Evolutionary conservation across 2,113 vertebrate species (phyloP).

Genomic region (Syngnathus floridae): DNA sequence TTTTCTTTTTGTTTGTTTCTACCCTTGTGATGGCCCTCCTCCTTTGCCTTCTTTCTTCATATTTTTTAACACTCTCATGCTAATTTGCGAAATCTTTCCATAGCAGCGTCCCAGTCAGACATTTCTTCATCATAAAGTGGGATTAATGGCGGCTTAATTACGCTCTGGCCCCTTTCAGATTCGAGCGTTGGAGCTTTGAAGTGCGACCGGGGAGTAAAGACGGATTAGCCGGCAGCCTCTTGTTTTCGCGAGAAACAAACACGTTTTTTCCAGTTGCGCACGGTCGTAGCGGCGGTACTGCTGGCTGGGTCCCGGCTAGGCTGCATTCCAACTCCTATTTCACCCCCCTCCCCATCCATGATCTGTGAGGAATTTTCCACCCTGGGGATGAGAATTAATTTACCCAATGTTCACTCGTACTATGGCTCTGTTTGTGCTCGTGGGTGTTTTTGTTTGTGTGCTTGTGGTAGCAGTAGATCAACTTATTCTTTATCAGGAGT

Average conservation of each 20-base stretch:
- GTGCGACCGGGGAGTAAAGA: slow-evolving; percentile 64
- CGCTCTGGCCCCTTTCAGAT: slow-evolving; percentile 63
- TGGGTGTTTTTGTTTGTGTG: slow-evolving; percentile 10
- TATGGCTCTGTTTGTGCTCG: slow-evolving; percentile 25
- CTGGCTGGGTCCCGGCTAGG: slow-evolving; percentile 61
- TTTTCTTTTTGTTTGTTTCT: slow-evolving; percentile 4
- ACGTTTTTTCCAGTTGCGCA: slow-evolving; percentile 56
- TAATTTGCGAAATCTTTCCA: slow-evolving; percentile 64
- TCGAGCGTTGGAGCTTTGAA: slow-evolving; percentile 65
- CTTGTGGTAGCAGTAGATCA: slow-evolving; percentile 26
- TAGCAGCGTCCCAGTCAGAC: slow-evolving; percentile 65
- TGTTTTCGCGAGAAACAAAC: slow-evolving; percentile 69
- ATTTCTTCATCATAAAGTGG: slow-evolving; percentile 66
- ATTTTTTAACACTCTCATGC: slow-evolving; percentile 17
- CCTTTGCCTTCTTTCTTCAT: slow-evolving; percentile 16
- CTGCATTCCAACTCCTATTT: slow-evolving; percentile 72
- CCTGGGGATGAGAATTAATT: slow-evolving; percentile 67
- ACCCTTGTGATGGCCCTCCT: slow-evolving; percentile 6
- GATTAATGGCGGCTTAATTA: slow-evolving; percentile 71
- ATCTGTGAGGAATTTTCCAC: slow-evolving; percentile 72
- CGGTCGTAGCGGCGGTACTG: slow-evolving; percentile 36
- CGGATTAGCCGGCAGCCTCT: slow-evolving; percentile 64
- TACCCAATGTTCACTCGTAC: slow-evolving; percentile 53
- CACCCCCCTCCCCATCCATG: slow-evolving; percentile 37
- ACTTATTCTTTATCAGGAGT: slow-evolving; percentile 15